Conservation (phyloP, 2,797 vertebrate genomes). For the Bradypus variegatus region DNA sequence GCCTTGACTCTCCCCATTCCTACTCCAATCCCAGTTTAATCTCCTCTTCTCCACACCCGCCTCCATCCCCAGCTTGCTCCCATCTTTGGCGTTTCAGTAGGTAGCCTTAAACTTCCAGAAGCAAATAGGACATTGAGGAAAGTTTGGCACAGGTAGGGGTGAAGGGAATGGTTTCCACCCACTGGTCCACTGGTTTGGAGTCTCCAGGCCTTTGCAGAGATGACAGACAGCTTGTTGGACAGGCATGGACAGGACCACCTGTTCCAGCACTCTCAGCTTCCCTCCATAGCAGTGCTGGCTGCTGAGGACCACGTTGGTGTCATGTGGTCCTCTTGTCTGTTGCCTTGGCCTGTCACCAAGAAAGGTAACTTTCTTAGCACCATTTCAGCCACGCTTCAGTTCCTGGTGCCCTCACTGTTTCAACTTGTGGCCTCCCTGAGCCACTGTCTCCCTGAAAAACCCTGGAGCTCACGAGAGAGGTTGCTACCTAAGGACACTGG, state of each 20-base stretch:
- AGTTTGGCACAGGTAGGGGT: not conserved
- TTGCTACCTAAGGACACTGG: not conserved
- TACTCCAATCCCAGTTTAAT: not conserved
- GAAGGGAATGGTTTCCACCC: not conserved
- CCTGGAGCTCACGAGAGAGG: not conserved
- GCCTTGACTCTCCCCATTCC: no score
- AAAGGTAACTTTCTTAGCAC: not conserved
- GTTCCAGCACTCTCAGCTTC: not conserved
- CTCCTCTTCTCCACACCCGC: not conserved
- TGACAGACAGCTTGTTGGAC: not conserved
- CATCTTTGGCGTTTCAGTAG: not conserved
- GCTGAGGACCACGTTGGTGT: not conserved
- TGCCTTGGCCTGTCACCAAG: not conserved
- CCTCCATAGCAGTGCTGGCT: not conserved
- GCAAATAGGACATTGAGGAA: not conserved
- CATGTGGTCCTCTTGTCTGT: not conserved
- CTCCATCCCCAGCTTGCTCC: no score
- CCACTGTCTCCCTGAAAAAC: not conserved
- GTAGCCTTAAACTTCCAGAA: not conserved
- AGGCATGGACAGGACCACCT: fast-evolving
- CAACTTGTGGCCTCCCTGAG: not conserved
- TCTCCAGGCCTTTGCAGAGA: not conserved
- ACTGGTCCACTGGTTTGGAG: not conserved
- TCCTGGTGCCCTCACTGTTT: not conserved
- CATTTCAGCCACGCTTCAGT: not conserved